phyloP scores from a whole-genome alignment of 23 tunicate genomes.

The Aplidium turbinatum region DNA sequence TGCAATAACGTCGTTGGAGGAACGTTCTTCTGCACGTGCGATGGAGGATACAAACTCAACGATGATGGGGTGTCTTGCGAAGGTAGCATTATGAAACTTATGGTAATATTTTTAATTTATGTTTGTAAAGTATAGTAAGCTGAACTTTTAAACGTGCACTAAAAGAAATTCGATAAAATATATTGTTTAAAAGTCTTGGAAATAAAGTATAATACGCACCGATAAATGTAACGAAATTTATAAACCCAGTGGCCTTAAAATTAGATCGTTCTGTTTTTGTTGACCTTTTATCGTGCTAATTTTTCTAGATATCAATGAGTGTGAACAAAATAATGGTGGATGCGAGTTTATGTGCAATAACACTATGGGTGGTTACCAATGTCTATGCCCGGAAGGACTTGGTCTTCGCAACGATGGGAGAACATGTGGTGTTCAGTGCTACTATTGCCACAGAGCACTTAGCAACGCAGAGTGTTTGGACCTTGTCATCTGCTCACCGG shows the following conservation, averaged over 20 bases:
- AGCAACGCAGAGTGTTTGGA: slow-evolving; percentile 63
- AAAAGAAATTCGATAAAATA: no score
- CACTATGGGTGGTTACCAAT: slow-evolving; percentile 71
- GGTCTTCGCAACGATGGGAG: slow-evolving; percentile 61
- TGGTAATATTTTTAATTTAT: no score
- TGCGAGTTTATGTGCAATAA: slow-evolving; percentile 86
- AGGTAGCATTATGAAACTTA: no score
- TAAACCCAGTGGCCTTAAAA: no score
- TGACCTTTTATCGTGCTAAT: no score
- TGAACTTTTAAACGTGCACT: no score
- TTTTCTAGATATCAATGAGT: slow-evolving; percentile 82
- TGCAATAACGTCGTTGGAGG: slow-evolving; percentile 80
- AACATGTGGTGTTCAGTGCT: slow-evolving; percentile 81
- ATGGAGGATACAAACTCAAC: slow-evolving; percentile 59
- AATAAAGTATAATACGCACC: no score
- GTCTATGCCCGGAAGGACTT: slow-evolving; percentile 73
- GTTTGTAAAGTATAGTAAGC: no score
- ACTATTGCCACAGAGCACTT: slow-evolving; percentile 60
- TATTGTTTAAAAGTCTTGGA: no score
- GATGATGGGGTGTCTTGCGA: slow-evolving; percentile 70
- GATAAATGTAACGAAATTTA: no score
- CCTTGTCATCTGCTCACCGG: slow-evolving; percentile 52
- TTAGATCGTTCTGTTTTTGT: no score
- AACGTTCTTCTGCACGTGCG: slow-evolving; percentile 61
- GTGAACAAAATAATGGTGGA: slow-evolving; percentile 54